Conservation (phyloP, 1,140 invertebrate species). For the Homalodisca vitripennis region DNA sequence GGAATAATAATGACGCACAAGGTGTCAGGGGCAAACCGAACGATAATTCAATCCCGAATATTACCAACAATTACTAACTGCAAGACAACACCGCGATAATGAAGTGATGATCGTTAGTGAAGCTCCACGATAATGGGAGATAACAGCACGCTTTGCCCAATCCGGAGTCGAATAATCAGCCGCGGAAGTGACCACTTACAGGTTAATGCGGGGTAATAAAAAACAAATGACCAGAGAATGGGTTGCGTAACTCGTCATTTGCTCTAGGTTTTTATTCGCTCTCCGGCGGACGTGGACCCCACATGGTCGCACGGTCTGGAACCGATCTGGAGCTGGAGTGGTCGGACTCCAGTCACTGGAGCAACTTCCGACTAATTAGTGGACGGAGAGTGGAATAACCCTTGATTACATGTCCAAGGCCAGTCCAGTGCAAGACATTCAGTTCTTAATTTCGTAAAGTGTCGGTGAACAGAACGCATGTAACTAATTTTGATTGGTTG, state of each 20-base stretch:
- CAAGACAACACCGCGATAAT: not conserved
- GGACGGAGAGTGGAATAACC: too few relatives aligned
- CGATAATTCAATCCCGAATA: not conserved
- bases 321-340: not conserved
- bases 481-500: too few relatives aligned
- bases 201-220: constrained; percentile 19
- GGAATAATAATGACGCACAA: too few relatives aligned
- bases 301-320: not conserved
- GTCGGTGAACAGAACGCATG: too few relatives aligned
- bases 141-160: constrained; percentile 6
- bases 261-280: not conserved
- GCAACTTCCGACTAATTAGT: too few relatives aligned
- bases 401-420: too few relatives aligned
- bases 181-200: constrained; percentile 7
- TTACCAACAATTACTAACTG: not conserved
- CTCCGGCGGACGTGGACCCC: too few relatives aligned
- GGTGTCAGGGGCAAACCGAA: too few relatives aligned
- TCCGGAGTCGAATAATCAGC: not conserved
- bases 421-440: too few relatives aligned
- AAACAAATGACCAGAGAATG: constrained; percentile 16
- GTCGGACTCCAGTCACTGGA: not conserved
- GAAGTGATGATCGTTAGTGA: constrained; percentile 13
- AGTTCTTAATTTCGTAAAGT: too few relatives aligned
- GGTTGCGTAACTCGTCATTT: not conserved
- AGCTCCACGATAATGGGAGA: not conserved